Evolutionary conservation across 2,888 invertebrate species (phyloP), one percentile per base, ranked within the genome.

Genomic region (Panorpa germanica): DNA sequence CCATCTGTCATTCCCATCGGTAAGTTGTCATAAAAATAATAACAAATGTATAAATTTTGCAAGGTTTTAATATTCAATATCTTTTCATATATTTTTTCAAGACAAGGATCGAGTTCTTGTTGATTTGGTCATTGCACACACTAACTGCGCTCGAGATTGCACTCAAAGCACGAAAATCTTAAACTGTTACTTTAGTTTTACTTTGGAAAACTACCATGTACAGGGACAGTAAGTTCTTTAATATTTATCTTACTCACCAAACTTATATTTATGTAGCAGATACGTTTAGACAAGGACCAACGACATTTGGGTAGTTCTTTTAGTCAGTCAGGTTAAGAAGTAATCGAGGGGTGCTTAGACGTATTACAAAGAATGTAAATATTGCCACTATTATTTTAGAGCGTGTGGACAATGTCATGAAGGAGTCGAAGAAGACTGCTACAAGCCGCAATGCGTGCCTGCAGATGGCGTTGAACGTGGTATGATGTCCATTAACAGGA

Each of bases 391-490:
- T 24, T 26, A 17, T 29, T 29, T 18, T 39, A 58, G 59, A 29
- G 60, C 59, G 3, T 62, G 61, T 38, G 50, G 46, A 28, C 44
- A 50, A 36, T 63, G 64, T 42, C 50, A 52, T 1, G 35, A 41
- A 28, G 44, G 47, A n/a, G 36, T 40, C 3, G 25, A 27, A 3
- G 38, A 47, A 2, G 58, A 60, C 40, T 64, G 63, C 37, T 38
- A 40, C 25, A 39, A 48, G n/a, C 50, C 51, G 2, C 56, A 61
- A 40, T 65, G 63, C 39, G 46, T 62, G 14, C 38, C 60, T 1
- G 59, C 50, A 1, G 60, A 64, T 41, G 63, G 63, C 3, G 39
- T 49, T 8, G 49, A 53, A 36, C 47, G 56, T 19, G 53, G 53
- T 0, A 44, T 62, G 3, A 47, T 58, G 36, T 48, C 54, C 8